Base-by-base conservation (phyloP, 2,113 vertebrate species). In the Gymnobelideus leadbeateri region DNA sequence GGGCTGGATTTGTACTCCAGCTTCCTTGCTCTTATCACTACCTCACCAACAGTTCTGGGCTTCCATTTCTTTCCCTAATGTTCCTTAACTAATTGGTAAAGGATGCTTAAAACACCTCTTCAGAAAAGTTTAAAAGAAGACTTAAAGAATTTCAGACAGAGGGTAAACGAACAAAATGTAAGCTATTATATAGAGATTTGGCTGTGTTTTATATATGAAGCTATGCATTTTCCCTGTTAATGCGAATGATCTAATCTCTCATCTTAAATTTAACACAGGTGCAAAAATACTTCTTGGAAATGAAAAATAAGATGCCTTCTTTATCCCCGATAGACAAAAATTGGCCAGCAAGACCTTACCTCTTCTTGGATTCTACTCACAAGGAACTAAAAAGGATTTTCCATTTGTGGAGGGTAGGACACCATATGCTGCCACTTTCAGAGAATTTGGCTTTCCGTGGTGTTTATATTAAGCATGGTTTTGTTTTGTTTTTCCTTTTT, bases 251-350 rank as follows among this genome's bases (percentile, higher is more conserved):
- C 1, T 53, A 10, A 0, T 90, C 51, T 96, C 96, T 91, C 97
- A 92, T 95, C 19, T 98, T 94, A 94, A 97, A 98, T 95, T 97
- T 96, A 91, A 96, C 46, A 90, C 98, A 99, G 99, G 99, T 99
- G 95, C 99, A 99, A 96, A 99, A 99, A 92, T 99, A 99, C 98
- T 99, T 99, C 97, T 96, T 99, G 98, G 99, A 99, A 93, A 98
- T 99, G 99, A 99, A 99, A 99, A 99, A 96, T 61, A 99, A 98
- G 95, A 97, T 99, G 98, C 99, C 99, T 95, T 99, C 99, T 96
- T 99, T 99, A 98, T 99, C 99, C 3, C 99, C 99, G n/a, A 96
- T 99, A 95, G 99, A 99, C 98, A 99, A 99, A 97, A 99, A 98
- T 95, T 99, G 99, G 99, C 99, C 99, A 5, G 97, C 98, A 0